Evolutionary conservation across 2,888 invertebrate genomes (phyloP), one percentile per base, ranked within the genome.

Genomic region (Dynastes hyllus): DNA sequence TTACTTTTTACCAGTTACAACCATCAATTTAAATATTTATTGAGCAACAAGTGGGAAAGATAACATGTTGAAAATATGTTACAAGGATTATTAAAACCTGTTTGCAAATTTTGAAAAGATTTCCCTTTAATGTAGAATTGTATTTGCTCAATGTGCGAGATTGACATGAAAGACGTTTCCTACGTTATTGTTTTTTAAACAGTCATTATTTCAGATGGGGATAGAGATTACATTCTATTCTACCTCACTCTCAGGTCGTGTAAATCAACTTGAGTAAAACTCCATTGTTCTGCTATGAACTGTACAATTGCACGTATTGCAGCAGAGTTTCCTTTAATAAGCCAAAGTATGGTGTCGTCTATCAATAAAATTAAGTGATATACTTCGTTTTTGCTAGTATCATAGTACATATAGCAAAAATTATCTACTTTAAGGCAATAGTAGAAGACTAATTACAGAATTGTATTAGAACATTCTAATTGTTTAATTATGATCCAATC

Each of bases 301-400:
- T 71, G 53, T 32, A 71, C 55, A 71, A n/a, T n/a, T n/a, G n/a
- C n/a, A n/a, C n/a, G n/a, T n/a, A n/a, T n/a, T n/a, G n/a, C n/a
- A n/a, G n/a, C n/a, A n/a, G n/a, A n/a, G n/a, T n/a, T n/a, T n/a
- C n/a, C n/a, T n/a, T 58, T 58, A 58, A 58, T 58, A 37, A 40
- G 16, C 29, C n/a, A n/a, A n/a, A n/a, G n/a, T n/a, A n/a, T n/a
- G 58, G n/a, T 58, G 16, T 73, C 61, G 71, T 58, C 37, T 73
- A 37, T 58, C 61, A 58, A 73, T 58, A 40, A n/a, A 58, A 73
- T 58, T 73, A 58, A 16, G 2, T 6, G 45, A 69, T 32, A 32
- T 13, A 45, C 5, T 69, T 37, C 2, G 22, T 73, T 73, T 73
- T 32, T 1, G 11, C 50, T n/a, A 37, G n/a, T 66, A 29, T 66